These are phyloP conservation scores for Odontophorus gujanensis DNA, from an alignment of 2,113 vertebrate genomes.

Conservation along the genomic window DNA sequence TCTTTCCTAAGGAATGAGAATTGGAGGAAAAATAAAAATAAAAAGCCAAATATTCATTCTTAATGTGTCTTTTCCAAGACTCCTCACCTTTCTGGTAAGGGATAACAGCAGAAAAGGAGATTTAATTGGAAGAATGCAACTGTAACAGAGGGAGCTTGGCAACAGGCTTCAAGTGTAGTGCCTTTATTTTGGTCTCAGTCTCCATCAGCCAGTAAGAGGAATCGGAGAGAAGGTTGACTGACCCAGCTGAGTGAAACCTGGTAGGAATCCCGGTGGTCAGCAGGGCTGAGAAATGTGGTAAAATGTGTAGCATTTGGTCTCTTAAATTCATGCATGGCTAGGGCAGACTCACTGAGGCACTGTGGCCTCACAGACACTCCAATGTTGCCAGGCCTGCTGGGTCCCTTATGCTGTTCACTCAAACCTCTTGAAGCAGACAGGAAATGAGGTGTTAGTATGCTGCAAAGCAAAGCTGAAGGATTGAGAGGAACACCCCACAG, in stretches of 20 bases:
- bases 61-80: not conserved
- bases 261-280: not conserved
- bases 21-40: rapidly evolving
- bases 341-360: not conserved
- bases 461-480: not conserved
- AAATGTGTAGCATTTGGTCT: not conserved
- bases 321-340: not conserved
- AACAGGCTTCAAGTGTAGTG: not conserved
- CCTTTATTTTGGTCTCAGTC: not conserved
- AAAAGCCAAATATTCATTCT: not conserved
- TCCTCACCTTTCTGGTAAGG: not conserved
- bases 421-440: not conserved
- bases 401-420: not conserved
- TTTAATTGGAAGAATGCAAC: not conserved
- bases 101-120: not conserved
- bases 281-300: not conserved
- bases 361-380: not conserved
- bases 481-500: not conserved
- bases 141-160: not conserved
- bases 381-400: not conserved
- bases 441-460: not conserved
- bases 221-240: not conserved
- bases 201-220: not conserved
- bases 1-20: not conserved
- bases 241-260: not conserved